A percentile compares a stretch with the other conserved stretches of the same genome.
Evolutionary conservation across 2,113 vertebrate species (phyloP).

Genomic region (Epinephelus lanceolatus): DNA sequence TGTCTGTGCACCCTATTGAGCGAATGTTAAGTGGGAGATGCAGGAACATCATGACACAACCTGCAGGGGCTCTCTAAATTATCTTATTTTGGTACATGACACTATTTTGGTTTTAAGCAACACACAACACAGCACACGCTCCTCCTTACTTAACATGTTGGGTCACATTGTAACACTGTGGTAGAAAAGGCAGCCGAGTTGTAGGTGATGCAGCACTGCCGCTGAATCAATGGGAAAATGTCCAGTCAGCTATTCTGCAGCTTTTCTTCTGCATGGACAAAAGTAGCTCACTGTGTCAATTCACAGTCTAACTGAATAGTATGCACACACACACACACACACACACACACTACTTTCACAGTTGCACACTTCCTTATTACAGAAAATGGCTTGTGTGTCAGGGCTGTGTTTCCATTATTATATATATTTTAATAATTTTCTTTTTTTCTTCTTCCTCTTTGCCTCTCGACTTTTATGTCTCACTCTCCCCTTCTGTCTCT

Average conservation of each 20-base stretch:
- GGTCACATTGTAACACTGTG: conserved; percentile 4
- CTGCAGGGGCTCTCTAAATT: not conserved
- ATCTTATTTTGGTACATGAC: not conserved
- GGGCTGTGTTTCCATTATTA: not conserved
- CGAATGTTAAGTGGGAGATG: not conserved
- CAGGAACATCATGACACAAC: not conserved
- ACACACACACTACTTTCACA: not conserved
- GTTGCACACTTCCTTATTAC: conserved; percentile 22
- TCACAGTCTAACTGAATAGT: conserved; percentile 4
- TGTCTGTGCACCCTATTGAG: not conserved
- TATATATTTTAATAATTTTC: not conserved
- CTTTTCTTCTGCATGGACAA: conserved; percentile 14
- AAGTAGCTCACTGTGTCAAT: conserved; percentile 31
- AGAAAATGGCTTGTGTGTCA: not conserved
- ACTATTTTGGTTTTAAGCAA: not conserved
- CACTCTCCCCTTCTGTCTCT: not conserved
- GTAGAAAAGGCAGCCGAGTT: not conserved
- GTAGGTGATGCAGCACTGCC: conserved; percentile 2
- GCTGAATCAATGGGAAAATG: conserved; percentile 46
- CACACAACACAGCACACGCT: too few relatives aligned
- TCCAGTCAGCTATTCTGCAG: conserved; percentile 56
- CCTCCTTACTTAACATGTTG: not conserved
- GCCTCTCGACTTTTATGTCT: not conserved
- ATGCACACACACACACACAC: not conserved
- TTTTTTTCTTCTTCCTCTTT: not conserved